Evolutionary conservation across 2,888 invertebrate genomes (phyloP).

Genomic region (Polyploca ridens): DNA sequence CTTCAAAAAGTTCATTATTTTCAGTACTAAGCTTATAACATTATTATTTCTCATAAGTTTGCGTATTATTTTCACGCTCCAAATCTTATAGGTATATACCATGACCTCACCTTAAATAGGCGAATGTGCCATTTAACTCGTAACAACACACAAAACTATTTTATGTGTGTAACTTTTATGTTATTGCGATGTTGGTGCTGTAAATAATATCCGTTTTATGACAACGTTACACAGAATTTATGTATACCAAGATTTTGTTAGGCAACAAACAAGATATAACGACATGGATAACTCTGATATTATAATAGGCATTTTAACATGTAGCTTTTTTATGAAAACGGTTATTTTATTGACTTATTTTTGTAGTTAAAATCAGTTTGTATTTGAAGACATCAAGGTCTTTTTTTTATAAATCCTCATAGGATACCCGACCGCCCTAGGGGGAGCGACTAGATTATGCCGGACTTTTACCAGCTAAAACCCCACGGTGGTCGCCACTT

Average conservation of each 20-base stretch:
- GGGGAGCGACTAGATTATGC: no score
- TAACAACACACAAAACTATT: conserved; percentile 23
- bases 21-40: no score
- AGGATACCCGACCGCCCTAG: no score
- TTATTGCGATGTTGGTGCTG: conserved; percentile 18
- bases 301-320: conserved; percentile 7
- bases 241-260: conserved; percentile 12
- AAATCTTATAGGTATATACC: not conserved
- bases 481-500: no score
- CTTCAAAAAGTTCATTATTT: no score
- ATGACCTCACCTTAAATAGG: conserved; percentile 14
- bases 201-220: conserved; percentile 21
- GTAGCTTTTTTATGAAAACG: not conserved
- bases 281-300: not conserved
- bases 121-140: conserved; percentile 28
- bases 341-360: not conserved
- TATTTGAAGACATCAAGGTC: no score
- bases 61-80: not conserved
- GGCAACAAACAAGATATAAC: conserved; percentile 10
- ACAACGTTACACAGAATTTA: conserved; percentile 17
- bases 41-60: not conserved
- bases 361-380: not conserved
- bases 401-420: no score
- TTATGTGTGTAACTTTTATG: conserved; percentile 30
- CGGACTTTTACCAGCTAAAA: no score